Percentiles rank a stretch among this genome's conserved stretches.
These are phyloP conservation scores for Abramis brama DNA, from an alignment of 2,113 vertebrate species.

Conservation along the genomic window DNA sequence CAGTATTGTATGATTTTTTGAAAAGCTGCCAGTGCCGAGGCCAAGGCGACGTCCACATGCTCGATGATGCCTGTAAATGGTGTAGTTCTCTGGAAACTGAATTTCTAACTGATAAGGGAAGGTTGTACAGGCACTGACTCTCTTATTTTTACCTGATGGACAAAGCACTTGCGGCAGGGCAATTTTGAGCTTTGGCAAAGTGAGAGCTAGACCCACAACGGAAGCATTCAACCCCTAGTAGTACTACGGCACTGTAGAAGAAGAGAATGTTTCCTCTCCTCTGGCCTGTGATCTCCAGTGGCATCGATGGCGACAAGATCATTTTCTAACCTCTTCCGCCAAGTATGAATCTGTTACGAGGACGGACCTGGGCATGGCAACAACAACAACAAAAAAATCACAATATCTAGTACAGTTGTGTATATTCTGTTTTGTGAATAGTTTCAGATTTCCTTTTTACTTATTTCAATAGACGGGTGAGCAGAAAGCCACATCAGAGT, in stretches of 20 bases:
- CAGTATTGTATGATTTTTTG: constrained; percentile 35
- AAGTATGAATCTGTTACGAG: background rate
- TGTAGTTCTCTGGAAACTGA: background rate
- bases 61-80: background rate
- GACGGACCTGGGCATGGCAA: background rate
- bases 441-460: background rate
- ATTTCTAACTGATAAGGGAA: too few relatives aligned
- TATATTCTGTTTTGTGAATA: background rate
- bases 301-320: background rate
- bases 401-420: background rate
- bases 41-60: background rate
- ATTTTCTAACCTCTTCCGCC: background rate
- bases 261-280: background rate
- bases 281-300: background rate
- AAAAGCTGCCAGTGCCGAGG: constrained; percentile 37
- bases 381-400: background rate
- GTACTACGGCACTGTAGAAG: background rate
- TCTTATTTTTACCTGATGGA: too few relatives aligned
- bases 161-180: too few relatives aligned
- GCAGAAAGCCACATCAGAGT: constrained; percentile 32
- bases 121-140: too few relatives aligned
- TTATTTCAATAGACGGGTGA: constrained; percentile 38
- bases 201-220: too few relatives aligned
- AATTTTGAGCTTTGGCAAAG: too few relatives aligned
- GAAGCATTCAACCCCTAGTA: background rate